Evolutionary conservation across 2,888 invertebrate species (phyloP), one percentile per base, ranked within the genome.

Genomic region (Ecdyonurus torrentis): DNA sequence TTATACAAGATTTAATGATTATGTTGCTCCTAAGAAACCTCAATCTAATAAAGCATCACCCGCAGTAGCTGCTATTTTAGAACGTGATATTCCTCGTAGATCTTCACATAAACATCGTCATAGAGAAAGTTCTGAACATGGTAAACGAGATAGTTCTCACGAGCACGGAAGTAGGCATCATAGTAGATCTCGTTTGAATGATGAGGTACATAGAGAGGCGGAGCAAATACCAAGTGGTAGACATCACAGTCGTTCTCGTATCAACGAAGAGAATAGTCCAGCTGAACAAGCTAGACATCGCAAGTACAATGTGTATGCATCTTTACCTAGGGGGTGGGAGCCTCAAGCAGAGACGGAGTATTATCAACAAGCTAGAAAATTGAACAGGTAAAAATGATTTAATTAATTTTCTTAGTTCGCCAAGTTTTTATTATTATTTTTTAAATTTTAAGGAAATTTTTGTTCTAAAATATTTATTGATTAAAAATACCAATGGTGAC

Each of bases 1-100:
- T 75, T 93, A 91, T 72, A 84, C 88, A 18, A 80, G 92, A 68
- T 93, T 93, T 72, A 92, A 93, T 72, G 90, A 91, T 22, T 55
- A 55, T 20, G 55, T 55, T 22, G 22, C 22, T 5, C 55, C 55
- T 7, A 55, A 55, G 20, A 55, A 55, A n/a, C 55, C n/a, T 10
- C 55, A 7, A 7, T 22, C 55, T 10, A 22, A n/a, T 7, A 55
- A 55, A 22, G 19, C 55, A 10, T 55, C 55, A 7, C 55, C 55
- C n/a, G 55, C n/a, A 22, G 55, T 55, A n/a, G 22, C 55, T 18
- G 55, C 55, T 20, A 55, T 55, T 20, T 22, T 55, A 22, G 55
- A 55, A n/a, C n/a, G 22, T n/a, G 55, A 22, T 7, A n/a, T n/a
- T n/a, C n/a, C n/a, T n/a, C 7, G 5, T 20, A 7, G 20, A 7